phyloP scores from a whole-genome alignment of 2,888 invertebrate species.

The Cataglyphis altisquamis region DNA sequence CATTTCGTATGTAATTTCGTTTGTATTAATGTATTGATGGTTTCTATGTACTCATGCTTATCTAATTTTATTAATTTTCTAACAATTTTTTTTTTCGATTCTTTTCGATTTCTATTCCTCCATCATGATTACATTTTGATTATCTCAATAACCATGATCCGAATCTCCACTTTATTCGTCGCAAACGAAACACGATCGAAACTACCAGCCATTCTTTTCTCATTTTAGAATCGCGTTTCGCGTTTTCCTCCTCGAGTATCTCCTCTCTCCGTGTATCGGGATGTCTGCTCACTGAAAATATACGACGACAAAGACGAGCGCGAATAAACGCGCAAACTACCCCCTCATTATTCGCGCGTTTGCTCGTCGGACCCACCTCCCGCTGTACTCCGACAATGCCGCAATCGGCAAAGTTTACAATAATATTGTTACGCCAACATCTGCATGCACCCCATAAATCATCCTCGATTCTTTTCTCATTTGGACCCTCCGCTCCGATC shows the following conservation, averaged over 20 bases:
- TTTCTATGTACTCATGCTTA: background rate
- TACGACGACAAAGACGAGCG: slow-evolving; percentile 49
- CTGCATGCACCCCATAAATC: slow-evolving; percentile 70
- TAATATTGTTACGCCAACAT: slow-evolving; percentile 67
- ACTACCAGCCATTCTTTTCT: slow-evolving; percentile 68
- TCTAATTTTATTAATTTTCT: background rate
- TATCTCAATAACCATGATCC: slow-evolving; percentile 3
- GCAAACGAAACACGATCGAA: slow-evolving; percentile 19
- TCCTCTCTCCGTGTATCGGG: slow-evolving; percentile 52
- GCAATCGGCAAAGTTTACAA: slow-evolving; percentile 69
- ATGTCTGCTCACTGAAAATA: slow-evolving; percentile 59
- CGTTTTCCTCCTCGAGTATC: slow-evolving; percentile 29
- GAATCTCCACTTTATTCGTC: background rate
- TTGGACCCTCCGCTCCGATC: slow-evolving; percentile 41
- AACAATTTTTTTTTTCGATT: background rate
- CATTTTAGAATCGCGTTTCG: slow-evolving; percentile 64
- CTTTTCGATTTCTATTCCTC: background rate
- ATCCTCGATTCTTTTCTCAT: slow-evolving; percentile 68
- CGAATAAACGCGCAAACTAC: slow-evolving; percentile 35
- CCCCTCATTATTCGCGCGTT: slow-evolving; percentile 66
- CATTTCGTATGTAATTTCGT: background rate
- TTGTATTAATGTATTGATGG: background rate
- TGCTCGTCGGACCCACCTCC: slow-evolving; percentile 53
- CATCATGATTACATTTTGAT: background rate
- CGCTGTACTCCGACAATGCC: slow-evolving; percentile 66